Evolutionary conservation across 2,888 invertebrate genomes (phyloP).

Genomic region (Argyra leucocephala): DNA sequence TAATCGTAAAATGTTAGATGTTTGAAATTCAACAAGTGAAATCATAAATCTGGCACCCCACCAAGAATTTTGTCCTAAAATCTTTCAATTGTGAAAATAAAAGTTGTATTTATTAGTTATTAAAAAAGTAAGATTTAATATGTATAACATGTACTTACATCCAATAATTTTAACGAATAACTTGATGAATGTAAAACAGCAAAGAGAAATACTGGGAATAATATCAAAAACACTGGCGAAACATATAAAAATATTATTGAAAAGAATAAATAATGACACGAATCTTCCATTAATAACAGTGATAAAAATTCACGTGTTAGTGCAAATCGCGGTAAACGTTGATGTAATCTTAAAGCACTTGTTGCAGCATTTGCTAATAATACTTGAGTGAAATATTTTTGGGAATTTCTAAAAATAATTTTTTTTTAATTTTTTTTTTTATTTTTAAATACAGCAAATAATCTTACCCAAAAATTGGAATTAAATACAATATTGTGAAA

Average conservation of each 20-base stretch:
- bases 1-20: slow-evolving; percentile 77
- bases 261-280: slow-evolving; percentile 93
- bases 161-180: slow-evolving; percentile 78
- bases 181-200: slow-evolving; percentile 86
- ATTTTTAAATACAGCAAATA: background rate
- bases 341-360: slow-evolving; percentile 88
- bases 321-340: slow-evolving; percentile 76
- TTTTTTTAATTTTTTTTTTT: slow-evolving; percentile 9
- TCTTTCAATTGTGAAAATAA: slow-evolving; percentile 47
- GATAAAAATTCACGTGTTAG: slow-evolving; percentile 75
- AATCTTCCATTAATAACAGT: slow-evolving; percentile 75
- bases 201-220: slow-evolving; percentile 85
- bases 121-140: slow-evolving; percentile 6
- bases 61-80: slow-evolving; percentile 83
- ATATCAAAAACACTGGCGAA: slow-evolving; percentile 76
- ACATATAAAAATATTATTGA: slow-evolving; percentile 89
- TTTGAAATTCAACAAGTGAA: slow-evolving; percentile 82
- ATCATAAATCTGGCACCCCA: slow-evolving; percentile 80
- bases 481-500: slow-evolving; percentile 72
- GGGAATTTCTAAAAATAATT: slow-evolving; percentile 52
- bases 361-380: slow-evolving; percentile 88
- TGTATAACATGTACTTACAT: slow-evolving; percentile 61
- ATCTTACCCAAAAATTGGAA: slow-evolving; percentile 80
- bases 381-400: slow-evolving; percentile 82
- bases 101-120: background rate